Evolutionary conservation across 1,140 invertebrate species (phyloP), one percentile per base, ranked within the genome.

Genomic region (Drosophila serrata): DNA sequence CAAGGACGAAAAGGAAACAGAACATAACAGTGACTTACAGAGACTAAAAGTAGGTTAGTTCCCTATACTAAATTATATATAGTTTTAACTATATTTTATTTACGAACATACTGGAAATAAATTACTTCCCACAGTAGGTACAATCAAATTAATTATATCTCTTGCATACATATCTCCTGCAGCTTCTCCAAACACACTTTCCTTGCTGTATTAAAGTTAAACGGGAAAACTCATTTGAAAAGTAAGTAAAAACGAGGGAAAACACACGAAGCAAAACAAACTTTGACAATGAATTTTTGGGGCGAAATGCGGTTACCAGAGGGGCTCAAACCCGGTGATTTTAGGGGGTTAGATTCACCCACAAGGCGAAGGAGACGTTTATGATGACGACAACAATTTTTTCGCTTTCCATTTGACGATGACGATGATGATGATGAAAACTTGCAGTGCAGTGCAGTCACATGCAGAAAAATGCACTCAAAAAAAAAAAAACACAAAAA

Each of bases 371-470:
- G 31, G 40, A 42, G 70, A 59, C 72, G 58, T 75, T 76, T 76
- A 76, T 75, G 74, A 76, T 55, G 73, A 75, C 46, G 64, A 69
- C 64, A 51, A 68, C 62, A 65, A 11, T n/a, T 60, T 64, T 64
- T 65, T 35, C 55, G 51, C 68, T 70, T 70, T 70, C 65, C 42
- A 48, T 72, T 48, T 58, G 42, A 59, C 11, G 42, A 49, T 29
- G 68, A 40, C 11, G 42, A 49, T 29, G 68, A 40, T 39, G 64
- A 48, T 59, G 68, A 67, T 68, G 48, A 56, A 60, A 76, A 53
- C 72, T 48, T 37, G 61, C 61, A 59, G 55, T 37, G 61, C 61
- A 59, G 55, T 59, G 48, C 74, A 76, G 40, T 75, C 61, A 45
- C 39, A 58, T 53, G 74, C 61, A 67, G 33, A 35, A 70, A 72